A percentile compares a stretch with the other conserved stretches of the same genome.
Conservation (phyloP, 2,113 vertebrate species). For the Oreochromis spilurus region DNA sequence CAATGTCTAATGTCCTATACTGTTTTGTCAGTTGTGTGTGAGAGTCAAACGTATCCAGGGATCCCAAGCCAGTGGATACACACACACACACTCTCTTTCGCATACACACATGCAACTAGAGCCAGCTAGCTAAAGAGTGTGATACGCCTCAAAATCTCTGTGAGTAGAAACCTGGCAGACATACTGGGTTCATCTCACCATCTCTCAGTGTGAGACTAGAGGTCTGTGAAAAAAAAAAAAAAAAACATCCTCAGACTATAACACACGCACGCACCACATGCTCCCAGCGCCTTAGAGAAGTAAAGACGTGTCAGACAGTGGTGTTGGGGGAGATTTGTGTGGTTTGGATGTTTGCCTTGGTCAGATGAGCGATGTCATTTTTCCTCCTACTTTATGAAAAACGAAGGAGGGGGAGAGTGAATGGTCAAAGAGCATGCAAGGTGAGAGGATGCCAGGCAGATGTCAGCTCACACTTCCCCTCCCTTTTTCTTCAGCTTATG, state of each 20-base stretch:
- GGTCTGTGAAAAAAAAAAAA: constrained; percentile 41
- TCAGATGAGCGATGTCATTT: constrained; percentile 67
- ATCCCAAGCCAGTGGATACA: constrained; percentile 10
- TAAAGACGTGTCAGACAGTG: constrained; percentile 62
- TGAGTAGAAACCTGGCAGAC: constrained; percentile 59
- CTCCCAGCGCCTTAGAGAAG: constrained; percentile 29
- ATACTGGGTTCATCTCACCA: constrained; percentile 52
- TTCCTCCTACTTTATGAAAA: constrained; percentile 56
- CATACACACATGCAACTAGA: background rate
- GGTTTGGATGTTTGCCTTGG: constrained; percentile 62
- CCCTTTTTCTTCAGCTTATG: constrained; percentile 32
- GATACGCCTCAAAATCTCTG: constrained; percentile 60
- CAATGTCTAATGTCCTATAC: constrained; percentile 50
- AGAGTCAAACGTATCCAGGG: constrained; percentile 39
- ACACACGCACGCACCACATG: background rate
- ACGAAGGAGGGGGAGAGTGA: constrained; percentile 13
- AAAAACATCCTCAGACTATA: constrained; percentile 28
- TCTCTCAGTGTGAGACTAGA: constrained; percentile 59
- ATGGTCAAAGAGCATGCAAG: constrained; percentile 60
- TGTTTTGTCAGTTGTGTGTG: constrained; percentile 52
- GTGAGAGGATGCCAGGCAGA: constrained; percentile 63
- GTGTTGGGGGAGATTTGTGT: constrained; percentile 50
- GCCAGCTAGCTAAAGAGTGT: constrained; percentile 49
- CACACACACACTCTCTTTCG: background rate
- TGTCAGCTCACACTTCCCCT: constrained; percentile 60